A percentile compares a stretch with the other conserved stretches of the same genome.
phyloP scores from a whole-genome alignment of 2,113 vertebrate genomes.

The Engraulis encrasicolus region DNA sequence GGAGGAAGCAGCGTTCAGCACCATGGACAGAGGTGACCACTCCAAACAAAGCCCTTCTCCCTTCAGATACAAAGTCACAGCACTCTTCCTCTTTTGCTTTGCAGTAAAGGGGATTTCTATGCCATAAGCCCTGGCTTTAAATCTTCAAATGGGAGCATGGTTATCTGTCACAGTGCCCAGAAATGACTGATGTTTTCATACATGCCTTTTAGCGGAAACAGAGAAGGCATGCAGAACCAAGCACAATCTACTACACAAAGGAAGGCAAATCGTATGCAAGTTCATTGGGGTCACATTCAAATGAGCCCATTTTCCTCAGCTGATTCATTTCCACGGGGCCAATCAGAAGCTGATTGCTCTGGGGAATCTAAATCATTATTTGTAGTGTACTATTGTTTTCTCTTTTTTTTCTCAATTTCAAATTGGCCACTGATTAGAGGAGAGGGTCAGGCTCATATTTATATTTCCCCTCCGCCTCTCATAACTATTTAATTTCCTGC shows the following conservation, averaged over 20 bases:
- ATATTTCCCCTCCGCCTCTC: not conserved
- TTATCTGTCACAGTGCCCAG: not conserved
- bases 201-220: not conserved
- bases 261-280: not conserved
- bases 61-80: not conserved
- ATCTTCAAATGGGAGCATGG: conserved; percentile 9
- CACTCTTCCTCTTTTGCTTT: not conserved
- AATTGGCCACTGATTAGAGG: not conserved
- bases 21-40: not conserved
- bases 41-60: not conserved
- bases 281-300: not conserved
- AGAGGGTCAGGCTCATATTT: not conserved
- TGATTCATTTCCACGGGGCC: not conserved
- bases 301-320: not conserved
- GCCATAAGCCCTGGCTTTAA: not conserved
- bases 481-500: conserved; percentile 28
- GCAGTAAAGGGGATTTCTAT: not conserved
- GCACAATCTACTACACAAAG: no score
- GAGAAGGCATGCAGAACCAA: no score
- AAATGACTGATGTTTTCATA: not conserved
- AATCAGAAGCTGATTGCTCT: not conserved
- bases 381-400: not conserved
- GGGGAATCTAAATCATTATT: not conserved
- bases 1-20: not conserved
- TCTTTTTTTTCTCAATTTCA: not conserved